These are phyloP conservation scores for Mechanitis mazaeus DNA, from an alignment of 2,888 invertebrate genomes.

Conservation along the genomic window DNA sequence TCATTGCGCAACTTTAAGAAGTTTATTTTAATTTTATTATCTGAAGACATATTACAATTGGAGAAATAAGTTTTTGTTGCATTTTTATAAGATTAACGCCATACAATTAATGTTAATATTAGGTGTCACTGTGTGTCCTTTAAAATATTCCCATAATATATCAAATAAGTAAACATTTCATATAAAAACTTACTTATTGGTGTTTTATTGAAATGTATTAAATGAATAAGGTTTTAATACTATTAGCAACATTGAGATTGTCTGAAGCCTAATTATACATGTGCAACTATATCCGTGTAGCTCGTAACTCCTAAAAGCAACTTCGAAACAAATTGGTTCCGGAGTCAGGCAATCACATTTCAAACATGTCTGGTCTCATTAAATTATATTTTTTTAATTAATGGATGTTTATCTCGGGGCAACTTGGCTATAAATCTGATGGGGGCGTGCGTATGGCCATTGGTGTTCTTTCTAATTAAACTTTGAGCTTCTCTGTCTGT, in stretches of 20 bases:
- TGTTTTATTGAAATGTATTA: too few species aligned
- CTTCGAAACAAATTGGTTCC: slow-evolving; percentile 31
- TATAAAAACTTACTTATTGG: too few species aligned
- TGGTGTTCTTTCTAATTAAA: slow-evolving; percentile 74
- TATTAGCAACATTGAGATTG: not conserved
- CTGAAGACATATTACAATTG: slow-evolving; percentile 24
- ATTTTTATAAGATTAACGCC: not conserved
- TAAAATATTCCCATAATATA: too few species aligned
- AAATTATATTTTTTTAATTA: slow-evolving; percentile 72
- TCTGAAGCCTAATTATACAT: not conserved
- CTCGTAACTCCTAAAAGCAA: slow-evolving; percentile 19
- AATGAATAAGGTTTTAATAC: not conserved
- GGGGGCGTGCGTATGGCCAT: slow-evolving; percentile 66
- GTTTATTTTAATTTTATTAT: slow-evolving; percentile 21
- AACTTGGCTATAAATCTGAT: slow-evolving; percentile 65
- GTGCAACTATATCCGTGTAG: slow-evolving; percentile 1
- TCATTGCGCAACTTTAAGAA: slow-evolving; percentile 20
- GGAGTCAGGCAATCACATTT: slow-evolving; percentile 33
- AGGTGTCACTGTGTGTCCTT: not conserved
- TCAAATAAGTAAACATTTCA: too few species aligned
- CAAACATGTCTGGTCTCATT: slow-evolving; percentile 42
- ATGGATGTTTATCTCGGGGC: slow-evolving; percentile 72
- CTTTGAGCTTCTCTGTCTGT: slow-evolving; percentile 44
- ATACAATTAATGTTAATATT: not conserved
- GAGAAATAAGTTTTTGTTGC: not conserved